Conservation (phyloP, 2,888 invertebrate genomes). For the Ceramica pisi region DNA sequence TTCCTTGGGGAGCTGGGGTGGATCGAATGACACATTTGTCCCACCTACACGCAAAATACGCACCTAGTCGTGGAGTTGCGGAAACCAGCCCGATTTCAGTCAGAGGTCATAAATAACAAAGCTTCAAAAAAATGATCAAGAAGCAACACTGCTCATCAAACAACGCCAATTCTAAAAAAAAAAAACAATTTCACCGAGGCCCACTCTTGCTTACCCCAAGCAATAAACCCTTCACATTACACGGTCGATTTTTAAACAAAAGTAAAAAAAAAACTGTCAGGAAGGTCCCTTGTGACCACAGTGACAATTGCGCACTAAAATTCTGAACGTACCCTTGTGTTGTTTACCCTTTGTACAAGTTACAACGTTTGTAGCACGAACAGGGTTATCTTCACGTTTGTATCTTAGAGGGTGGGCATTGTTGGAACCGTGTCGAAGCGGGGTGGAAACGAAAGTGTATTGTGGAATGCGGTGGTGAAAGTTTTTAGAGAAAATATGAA, state of each 20-base stretch:
- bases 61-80: too few species aligned
- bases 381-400: slow-evolving; percentile 57
- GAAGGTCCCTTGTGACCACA: slow-evolving; percentile 72
- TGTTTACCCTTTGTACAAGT: slow-evolving; percentile 68
- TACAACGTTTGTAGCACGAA: slow-evolving; percentile 66
- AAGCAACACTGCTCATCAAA: background rate
- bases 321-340: slow-evolving; percentile 56
- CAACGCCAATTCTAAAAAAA: slow-evolving; percentile 4
- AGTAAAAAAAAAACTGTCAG: slow-evolving; percentile 63
- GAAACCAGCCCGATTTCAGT: too few species aligned
- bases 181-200: slow-evolving; percentile 22
- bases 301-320: slow-evolving; percentile 77
- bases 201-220: slow-evolving; percentile 33
- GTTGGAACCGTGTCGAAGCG: slow-evolving; percentile 7
- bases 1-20: too few species aligned
- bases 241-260: slow-evolving; percentile 66
- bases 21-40: too few species aligned
- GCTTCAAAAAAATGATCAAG: background rate
- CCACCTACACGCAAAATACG: too few species aligned
- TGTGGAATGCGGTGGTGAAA: background rate
- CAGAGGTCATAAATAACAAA: too few species aligned
- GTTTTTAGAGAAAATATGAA: background rate
- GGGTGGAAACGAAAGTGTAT: background rate
- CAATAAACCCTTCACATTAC: slow-evolving; percentile 62
- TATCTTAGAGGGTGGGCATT: slow-evolving; percentile 58